Percentiles rank a stretch among this genome's conserved stretches.
Conservation (phyloP, 2,888 invertebrate genomes). For the Drosophila algonquin region DNA sequence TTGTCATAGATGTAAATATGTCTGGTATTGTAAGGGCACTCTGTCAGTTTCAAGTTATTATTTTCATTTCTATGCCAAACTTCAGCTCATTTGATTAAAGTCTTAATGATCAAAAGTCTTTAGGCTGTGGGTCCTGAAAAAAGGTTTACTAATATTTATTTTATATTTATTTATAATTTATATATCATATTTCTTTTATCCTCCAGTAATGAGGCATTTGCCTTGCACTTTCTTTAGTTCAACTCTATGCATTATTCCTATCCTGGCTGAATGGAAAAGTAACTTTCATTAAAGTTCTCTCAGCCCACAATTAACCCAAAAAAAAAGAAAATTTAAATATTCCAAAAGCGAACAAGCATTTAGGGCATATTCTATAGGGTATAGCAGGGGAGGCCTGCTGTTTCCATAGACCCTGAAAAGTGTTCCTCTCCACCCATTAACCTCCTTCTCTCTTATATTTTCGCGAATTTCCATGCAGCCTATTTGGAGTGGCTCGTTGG, state of each 20-base stretch:
- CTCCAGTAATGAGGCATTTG: too few species aligned
- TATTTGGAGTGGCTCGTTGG: constrained; percentile 60
- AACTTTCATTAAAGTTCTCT: neutral
- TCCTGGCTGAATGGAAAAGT: neutral
- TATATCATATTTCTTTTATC: too few species aligned
- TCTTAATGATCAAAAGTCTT: too few species aligned
- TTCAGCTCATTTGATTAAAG: too few species aligned
- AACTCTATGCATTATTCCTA: too few species aligned
- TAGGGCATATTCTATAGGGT: constrained; percentile 29
- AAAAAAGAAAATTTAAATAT: constrained; percentile 24
- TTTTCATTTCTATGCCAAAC: neutral
- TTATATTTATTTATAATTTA: too few species aligned
- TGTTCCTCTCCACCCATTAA: neutral
- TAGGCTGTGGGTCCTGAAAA: too few species aligned
- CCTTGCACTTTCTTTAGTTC: too few species aligned
- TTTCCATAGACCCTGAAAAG: constrained; percentile 13
- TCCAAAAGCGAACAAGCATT: constrained; percentile 16
- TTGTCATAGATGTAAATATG: neutral
- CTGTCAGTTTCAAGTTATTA: too few species aligned
- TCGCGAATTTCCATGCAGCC: constrained; percentile 47
- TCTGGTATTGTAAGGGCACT: too few species aligned
- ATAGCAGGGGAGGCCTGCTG: constrained; percentile 37
- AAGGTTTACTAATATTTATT: too few species aligned
- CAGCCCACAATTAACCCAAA: neutral
- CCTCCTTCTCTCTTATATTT: constrained; percentile 17